A percentile compares a stretch with the other conserved stretches of the same genome.
Evolutionary conservation across 2,888 invertebrate species (phyloP).

Genomic region (Cephus runcator): DNA sequence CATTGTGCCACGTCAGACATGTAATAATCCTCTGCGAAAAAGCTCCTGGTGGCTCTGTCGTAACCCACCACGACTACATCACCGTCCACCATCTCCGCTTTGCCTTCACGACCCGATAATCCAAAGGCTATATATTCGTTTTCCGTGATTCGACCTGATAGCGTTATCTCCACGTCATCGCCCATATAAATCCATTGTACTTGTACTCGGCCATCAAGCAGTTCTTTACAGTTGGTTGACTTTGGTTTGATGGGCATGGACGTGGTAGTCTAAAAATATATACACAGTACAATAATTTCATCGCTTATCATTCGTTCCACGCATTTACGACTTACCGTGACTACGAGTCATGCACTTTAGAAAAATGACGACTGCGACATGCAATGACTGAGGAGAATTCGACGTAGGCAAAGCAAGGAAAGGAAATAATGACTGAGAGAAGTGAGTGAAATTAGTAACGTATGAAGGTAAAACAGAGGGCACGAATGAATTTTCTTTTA

Average conservation of each 20-base stretch:
- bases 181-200: conserved; percentile 87
- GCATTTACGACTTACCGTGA: not conserved
- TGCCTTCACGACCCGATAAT: conserved; percentile 80
- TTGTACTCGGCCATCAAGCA: conserved; percentile 84
- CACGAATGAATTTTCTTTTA: not conserved
- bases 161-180: conserved; percentile 79
- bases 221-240: conserved; percentile 83
- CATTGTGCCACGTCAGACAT: conserved; percentile 85
- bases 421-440: not conserved
- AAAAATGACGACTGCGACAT: not conserved
- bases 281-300: not conserved
- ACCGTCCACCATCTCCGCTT: conserved; percentile 81
- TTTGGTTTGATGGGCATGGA: conserved; percentile 31
- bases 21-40: conserved; percentile 86
- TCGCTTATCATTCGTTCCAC: not conserved
- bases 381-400: not conserved
- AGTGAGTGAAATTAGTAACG: not conserved
- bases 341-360: not conserved
- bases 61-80: conserved; percentile 88
- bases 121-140: conserved; percentile 93
- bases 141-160: conserved; percentile 81
- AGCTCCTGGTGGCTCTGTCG: conserved; percentile 70
- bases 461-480: not conserved
- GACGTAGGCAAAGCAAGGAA: not conserved
- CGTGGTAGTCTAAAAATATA: not conserved